Percentiles rank a stretch among this genome's conserved stretches.
Conservation (phyloP, 2,888 invertebrate genomes). For the Papilio elwesi region DNA sequence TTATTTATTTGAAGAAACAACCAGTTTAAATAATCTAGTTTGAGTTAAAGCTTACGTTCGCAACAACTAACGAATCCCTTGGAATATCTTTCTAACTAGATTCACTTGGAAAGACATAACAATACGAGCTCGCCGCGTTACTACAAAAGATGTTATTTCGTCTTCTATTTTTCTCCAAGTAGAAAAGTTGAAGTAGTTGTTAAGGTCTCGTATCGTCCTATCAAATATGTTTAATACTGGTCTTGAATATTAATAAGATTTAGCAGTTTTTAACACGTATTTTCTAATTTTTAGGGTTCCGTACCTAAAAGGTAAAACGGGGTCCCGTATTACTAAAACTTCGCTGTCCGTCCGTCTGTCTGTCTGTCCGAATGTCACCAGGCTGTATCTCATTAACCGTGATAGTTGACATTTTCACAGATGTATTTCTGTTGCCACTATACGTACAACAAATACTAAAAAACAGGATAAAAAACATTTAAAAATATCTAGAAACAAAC, state of each 20-base stretch:
- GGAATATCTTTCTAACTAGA: slow-evolving; percentile 44
- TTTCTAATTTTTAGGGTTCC: background rate
- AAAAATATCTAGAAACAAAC: too few species aligned
- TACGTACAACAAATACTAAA: too few species aligned
- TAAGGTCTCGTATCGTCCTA: slow-evolving; percentile 13
- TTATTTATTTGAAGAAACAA: background rate
- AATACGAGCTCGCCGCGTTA: slow-evolving; percentile 49
- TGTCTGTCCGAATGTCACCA: too few species aligned
- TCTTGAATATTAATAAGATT: background rate
- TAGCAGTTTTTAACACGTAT: background rate
- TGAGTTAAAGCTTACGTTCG: slow-evolving; percentile 1
- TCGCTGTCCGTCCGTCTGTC: too few species aligned
- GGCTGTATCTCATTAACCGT: too few species aligned
- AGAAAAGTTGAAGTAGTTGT: slow-evolving; percentile 44
- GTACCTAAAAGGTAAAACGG: too few species aligned
- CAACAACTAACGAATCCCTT: slow-evolving; percentile 40
- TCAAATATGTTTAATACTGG: slow-evolving; percentile 6
- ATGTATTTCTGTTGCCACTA: too few species aligned
- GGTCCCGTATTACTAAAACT: too few species aligned
- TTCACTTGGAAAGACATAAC: slow-evolving; percentile 49
- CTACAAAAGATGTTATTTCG: slow-evolving; percentile 51
- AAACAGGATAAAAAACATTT: too few species aligned
- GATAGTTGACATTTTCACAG: too few species aligned
- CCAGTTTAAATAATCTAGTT: background rate
- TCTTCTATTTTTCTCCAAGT: slow-evolving; percentile 50